Conservation (phyloP, 2,888 invertebrate genomes). For the Spisula solida region DNA sequence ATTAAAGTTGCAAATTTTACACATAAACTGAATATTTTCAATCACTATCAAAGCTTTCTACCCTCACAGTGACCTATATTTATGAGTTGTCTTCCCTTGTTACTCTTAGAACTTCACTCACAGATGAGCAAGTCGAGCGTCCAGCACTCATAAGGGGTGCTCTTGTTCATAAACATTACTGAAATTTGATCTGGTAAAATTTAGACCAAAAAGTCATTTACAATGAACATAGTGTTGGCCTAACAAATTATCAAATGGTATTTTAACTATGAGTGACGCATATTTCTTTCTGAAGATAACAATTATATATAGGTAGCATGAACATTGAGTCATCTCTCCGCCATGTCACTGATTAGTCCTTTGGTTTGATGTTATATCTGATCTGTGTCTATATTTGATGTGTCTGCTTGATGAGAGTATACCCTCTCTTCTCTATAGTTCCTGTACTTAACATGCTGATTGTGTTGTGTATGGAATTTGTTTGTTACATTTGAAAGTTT, state of each 20-base stretch:
- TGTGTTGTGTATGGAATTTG: not conserved
- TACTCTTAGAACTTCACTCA: no score
- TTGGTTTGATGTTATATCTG: conserved; percentile 37
- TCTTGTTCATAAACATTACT: no score
- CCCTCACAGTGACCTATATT: no score
- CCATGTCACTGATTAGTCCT: not conserved
- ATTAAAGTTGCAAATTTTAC: no score
- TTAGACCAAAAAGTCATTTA: not conserved
- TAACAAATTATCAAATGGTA: conserved; percentile 17
- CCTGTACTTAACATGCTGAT: not conserved
- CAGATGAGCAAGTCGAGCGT: no score
- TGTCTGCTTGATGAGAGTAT: not conserved
- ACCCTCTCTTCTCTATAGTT: not conserved
- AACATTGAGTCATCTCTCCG: not conserved
- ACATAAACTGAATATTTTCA: no score
- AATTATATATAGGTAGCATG: conserved; percentile 12
- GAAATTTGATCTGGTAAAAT: no score
- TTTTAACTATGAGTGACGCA: conserved; percentile 26
- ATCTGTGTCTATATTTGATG: conserved; percentile 3
- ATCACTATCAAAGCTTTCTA: no score
- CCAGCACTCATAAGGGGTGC: no score
- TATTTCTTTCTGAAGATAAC: not conserved
- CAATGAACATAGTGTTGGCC: not conserved
- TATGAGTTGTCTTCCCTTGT: no score
- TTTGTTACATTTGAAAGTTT: not conserved